Conservation (phyloP, 2,113 vertebrate species). For the Pteronura brasiliensis region DNA sequence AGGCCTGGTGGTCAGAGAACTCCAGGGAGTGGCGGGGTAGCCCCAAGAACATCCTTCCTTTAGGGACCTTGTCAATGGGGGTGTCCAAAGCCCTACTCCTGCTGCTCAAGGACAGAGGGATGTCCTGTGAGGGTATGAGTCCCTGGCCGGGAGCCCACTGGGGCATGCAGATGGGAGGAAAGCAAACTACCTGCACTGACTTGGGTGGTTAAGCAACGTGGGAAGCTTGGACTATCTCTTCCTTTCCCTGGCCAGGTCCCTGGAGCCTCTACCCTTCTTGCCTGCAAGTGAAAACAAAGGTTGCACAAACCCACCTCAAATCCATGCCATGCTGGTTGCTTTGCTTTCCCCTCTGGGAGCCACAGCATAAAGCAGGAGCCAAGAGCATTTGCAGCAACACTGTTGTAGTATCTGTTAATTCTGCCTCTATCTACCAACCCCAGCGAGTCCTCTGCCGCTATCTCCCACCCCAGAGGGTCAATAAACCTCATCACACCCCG, state of each 20-base stretch:
- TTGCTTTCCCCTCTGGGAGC: not conserved
- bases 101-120: not conserved
- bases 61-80: not conserved
- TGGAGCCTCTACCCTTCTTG: not conserved
- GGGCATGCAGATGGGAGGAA: not conserved
- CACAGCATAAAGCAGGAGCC: not conserved
- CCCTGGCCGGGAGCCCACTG: not conserved
- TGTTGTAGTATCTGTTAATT: not conserved
- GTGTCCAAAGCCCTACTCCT: not conserved
- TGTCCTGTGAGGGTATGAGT: too few relatives aligned
- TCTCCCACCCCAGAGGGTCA: not conserved
- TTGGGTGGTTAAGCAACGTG: not conserved
- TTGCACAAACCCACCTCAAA: not conserved
- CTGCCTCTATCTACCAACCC: not conserved
- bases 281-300: not conserved
- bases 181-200: not conserved
- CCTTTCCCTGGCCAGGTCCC: not conserved
- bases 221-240: not conserved
- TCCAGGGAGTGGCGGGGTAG: not conserved
- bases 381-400: not conserved
- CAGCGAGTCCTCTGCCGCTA: not conserved
- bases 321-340: not conserved
- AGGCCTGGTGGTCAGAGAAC: not conserved
- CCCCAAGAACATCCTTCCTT: not conserved
- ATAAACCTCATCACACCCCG: not conserved